These are phyloP conservation scores for Fringilla coelebs DNA, from an alignment of 2,797 vertebrate genomes.

Conservation along the genomic window DNA sequence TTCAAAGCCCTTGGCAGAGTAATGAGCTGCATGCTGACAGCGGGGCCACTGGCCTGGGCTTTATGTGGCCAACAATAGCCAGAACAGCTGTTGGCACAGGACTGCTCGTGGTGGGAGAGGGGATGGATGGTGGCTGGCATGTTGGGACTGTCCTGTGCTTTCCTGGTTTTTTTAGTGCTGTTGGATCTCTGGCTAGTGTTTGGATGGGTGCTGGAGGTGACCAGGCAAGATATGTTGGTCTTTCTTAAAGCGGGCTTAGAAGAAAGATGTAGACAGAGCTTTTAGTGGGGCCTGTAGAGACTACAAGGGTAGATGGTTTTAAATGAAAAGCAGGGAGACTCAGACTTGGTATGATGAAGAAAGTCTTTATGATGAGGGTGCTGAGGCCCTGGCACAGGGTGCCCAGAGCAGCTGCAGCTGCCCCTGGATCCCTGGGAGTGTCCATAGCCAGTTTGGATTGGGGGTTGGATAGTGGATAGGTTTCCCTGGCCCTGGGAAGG, in stretches of 20 bases:
- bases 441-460: fast-evolving
- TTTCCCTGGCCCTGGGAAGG: not conserved
- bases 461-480: not conserved
- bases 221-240: not conserved
- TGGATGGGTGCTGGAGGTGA: not conserved
- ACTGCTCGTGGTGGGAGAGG: not conserved
- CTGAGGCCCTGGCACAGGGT: fast-evolving
- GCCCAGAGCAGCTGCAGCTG: not conserved
- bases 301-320: not conserved
- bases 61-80: conserved; percentile 31
- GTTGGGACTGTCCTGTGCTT: not conserved
- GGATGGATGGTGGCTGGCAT: not conserved
- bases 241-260: not conserved
- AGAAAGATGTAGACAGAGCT: not conserved
- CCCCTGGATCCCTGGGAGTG: not conserved
- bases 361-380: not conserved
- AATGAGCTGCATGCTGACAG: conserved; percentile 5
- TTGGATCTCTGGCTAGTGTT: not conserved
- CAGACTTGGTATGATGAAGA: not conserved
- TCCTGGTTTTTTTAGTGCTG: not conserved
- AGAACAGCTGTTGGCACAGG: not conserved
- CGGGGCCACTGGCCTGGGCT: not conserved
- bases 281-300: not conserved
- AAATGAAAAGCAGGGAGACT: not conserved
- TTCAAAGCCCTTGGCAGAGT: conserved; percentile 53